Evolutionary conservation across 92 coral and sea anemone genomes (phyloP), one percentile per base, ranked within the genome.

Genomic region (Paramuricea clavata): DNA sequence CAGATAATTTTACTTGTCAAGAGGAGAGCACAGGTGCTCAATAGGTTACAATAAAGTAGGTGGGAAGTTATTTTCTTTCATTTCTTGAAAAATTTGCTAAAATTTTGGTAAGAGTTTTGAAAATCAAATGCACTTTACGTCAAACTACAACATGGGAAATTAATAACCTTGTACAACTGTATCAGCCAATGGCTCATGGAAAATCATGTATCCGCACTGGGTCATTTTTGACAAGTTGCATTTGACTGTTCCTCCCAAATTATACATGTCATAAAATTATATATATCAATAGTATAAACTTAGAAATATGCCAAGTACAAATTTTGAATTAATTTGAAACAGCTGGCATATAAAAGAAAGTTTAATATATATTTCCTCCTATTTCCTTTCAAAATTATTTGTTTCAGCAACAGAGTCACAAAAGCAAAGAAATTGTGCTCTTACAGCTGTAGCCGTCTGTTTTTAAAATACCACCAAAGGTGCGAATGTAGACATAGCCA

Each of bases 261-360:
- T 8, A 2, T 47, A 47, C 54, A 3, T 36, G 4, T 36, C 42
- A 36, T 36, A 36, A 36, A 36, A 36, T 36, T 36, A 36, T 36
- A 36, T n/a, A n/a, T n/a, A n/a, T n/a, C n/a, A n/a, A n/a, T n/a
- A n/a, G n/a, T n/a, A n/a, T n/a, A n/a, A 36, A 36, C 8, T 36
- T 36, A 36, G 3, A 36, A 8, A 1, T 12, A 47, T 47, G 52
- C 52, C 33, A 60, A 6, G 6, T 28, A 65, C 1, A 65, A 11
- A 11, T 60, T n/a, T 60, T 60, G n/a, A 65, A 65, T 42, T 42
- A 42, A 65, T n/a, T n/a, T n/a, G n/a, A n/a, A n/a, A n/a, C 35
- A 30, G 72, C 36, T 65, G 72, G n/a, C 41, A 65, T 31, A 65
- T 47, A 54, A 19, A 13, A 4, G 3, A 12, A 28, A 65, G 72